Evolutionary conservation across 2,888 invertebrate genomes (phyloP).

Genomic region (Diarsia dahlii): DNA sequence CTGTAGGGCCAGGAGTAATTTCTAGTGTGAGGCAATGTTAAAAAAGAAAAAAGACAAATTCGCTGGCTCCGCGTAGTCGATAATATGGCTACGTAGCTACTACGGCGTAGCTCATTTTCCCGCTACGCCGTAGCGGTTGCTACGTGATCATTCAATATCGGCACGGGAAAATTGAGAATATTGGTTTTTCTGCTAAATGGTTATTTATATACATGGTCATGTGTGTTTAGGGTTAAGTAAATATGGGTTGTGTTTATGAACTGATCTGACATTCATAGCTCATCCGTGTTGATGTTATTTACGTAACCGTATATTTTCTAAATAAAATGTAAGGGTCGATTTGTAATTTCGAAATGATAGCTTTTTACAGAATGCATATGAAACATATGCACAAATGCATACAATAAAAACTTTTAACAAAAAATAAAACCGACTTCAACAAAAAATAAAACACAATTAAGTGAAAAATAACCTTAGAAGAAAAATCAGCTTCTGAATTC

Average conservation of each 20-base stretch:
- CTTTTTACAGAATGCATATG: no score
- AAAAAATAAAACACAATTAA: no score
- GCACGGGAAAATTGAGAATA: neutral
- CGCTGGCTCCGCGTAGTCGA: neutral
- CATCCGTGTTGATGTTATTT: neutral
- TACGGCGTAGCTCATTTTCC: conserved; percentile 27
- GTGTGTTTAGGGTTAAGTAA: neutral
- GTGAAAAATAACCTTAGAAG: no score
- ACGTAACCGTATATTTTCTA: neutral
- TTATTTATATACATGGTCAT: conserved; percentile 6
- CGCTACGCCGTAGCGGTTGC: conserved; percentile 21
- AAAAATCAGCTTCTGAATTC: no score
- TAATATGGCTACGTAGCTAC: conserved; percentile 16
- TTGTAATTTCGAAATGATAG: no score
- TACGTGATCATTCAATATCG: neutral
- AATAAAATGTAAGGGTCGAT: no score
- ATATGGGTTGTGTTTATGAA: neutral
- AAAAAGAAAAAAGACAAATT: no score
- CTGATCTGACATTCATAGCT: conserved; percentile 1
- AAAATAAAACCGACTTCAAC: no score
- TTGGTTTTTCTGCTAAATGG: neutral
- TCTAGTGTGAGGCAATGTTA: no score
- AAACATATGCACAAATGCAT: no score
- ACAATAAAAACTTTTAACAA: no score
- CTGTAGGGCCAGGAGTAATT: no score